These are phyloP conservation scores for Trialeurodes vaporariorum DNA, from an alignment of 1,140 invertebrate species.

Conservation along the genomic window DNA sequence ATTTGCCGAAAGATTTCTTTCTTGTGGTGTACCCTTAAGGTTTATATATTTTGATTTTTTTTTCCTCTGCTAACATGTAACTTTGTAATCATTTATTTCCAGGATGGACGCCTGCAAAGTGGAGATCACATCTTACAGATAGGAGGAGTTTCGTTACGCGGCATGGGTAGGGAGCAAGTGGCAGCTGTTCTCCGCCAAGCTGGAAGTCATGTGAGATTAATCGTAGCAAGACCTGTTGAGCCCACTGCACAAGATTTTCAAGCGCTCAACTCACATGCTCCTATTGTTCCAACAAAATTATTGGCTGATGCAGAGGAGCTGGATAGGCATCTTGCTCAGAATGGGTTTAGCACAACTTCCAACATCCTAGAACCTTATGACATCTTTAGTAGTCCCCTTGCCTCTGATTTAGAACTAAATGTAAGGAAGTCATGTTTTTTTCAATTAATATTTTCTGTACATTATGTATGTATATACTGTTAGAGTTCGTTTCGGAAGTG, in stretches of 20 bases:
- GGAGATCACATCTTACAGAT: conserved; percentile 93
- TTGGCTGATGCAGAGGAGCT: conserved; percentile 74
- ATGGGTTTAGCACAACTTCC: conserved; percentile 41
- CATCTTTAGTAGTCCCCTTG: conserved; percentile 33
- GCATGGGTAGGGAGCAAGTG: conserved; percentile 87
- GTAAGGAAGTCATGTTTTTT: conserved; percentile 19
- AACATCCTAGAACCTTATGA: conserved; percentile 30
- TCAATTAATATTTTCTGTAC: no score
- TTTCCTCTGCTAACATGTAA: no score
- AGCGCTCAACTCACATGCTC: conserved; percentile 57
- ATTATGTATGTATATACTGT: no score
- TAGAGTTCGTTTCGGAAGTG: no score
- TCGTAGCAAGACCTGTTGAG: conserved; percentile 78
- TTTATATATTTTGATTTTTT: neutral
- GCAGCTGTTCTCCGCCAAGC: conserved; percentile 80
- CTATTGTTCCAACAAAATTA: conserved; percentile 70
- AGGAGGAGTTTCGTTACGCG: conserved; percentile 79
- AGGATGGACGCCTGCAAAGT: conserved; percentile 75
- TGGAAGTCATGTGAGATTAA: conserved; percentile 70
- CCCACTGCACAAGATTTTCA: conserved; percentile 52
- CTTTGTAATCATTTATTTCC: no score
- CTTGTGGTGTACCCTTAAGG: no score
- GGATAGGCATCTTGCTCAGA: conserved; percentile 70
- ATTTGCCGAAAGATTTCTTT: no score
- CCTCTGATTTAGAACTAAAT: conserved; percentile 38